Percentiles rank a stretch among this genome's conserved stretches.
These are phyloP conservation scores for Megaustenia siamemsis DNA, from an alignment of 2,888 invertebrate genomes.

Conservation along the genomic window DNA sequence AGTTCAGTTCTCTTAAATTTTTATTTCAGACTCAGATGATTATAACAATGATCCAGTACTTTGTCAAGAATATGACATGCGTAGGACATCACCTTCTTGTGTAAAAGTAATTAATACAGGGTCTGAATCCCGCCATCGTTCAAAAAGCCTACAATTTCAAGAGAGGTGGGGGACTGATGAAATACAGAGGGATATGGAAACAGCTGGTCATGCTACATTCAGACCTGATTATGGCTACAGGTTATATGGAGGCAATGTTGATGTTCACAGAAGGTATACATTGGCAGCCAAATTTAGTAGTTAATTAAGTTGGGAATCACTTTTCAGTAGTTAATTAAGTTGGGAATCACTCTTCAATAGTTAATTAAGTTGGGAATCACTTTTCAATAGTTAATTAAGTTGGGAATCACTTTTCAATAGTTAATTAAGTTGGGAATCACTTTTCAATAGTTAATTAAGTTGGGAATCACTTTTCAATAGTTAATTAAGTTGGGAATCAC, in stretches of 20 bases:
- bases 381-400: too few species aligned
- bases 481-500: too few species aligned
- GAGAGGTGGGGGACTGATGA: not conserved
- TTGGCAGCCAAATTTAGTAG: not conserved
- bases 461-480: too few species aligned
- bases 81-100: not conserved
- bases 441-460: too few species aligned
- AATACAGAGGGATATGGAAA: not conserved
- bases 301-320: not conserved
- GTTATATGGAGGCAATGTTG: constrained; percentile 34
- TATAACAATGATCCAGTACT: not conserved
- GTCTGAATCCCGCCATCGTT: not conserved
- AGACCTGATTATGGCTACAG: constrained; percentile 26
- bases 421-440: too few species aligned
- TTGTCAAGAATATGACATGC: constrained; percentile 2
- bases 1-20: not conserved
- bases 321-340: too few species aligned
- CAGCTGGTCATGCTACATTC: not conserved
- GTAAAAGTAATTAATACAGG: not conserved
- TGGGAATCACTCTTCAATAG: too few species aligned
- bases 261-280: constrained; percentile 40
- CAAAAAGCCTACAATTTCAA: not conserved
- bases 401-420: too few species aligned
- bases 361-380: too few species aligned
- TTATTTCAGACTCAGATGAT: not conserved